Evolutionary conservation across 2,797 vertebrate species (phyloP), one percentile per base, ranked within the genome.

Genomic region (Melanotaenia boesemani): DNA sequence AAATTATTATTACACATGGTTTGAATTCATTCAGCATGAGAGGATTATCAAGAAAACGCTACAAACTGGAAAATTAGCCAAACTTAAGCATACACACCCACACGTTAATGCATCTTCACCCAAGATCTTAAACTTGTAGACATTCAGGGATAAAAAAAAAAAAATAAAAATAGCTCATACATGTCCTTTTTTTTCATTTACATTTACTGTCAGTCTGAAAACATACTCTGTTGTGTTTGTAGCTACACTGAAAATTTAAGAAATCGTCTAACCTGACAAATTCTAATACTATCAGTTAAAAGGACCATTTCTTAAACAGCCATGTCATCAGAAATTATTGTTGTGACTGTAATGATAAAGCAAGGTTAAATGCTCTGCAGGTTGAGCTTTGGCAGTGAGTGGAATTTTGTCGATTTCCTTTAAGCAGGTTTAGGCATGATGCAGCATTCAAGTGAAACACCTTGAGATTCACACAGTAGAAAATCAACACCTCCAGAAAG

Each of bases 391-490:
- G 63, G 72, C 61, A 59, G 11, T 13, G 54, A 76, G 60, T 26
- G 74, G 28, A 70, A 67, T 78, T 56, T 15, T 65, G 39, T 60
- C 65, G 65, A 36, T 57, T 71, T 63, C 30, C 70, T 75, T 77
- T 15, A 11, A 73, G 76, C 78, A 63, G 67, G 74, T 76, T 28
- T 65, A 84, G 64, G 70, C 79, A 70, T 87, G 87, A 91, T 86
- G 79, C 85, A 85, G 88, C 86, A 88, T 8, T 66, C 72, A 82
- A 76, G 62, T 61, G 34, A 68, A 81, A 85, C 67, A 74, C 74
- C 70, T 78, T 50, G 66, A 82, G 63, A 67, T 79, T 28, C 2
- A 67, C 67, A 62, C 58, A 60, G 77, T 76, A 65, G 57, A 63
- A 79, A 79, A 62, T 41, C 73, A 74, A 79, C 81, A 73, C 71